These are phyloP conservation scores for Schizothorax lantsangensis DNA, from an alignment of 2,797 vertebrate genomes.

Conservation along the genomic window DNA sequence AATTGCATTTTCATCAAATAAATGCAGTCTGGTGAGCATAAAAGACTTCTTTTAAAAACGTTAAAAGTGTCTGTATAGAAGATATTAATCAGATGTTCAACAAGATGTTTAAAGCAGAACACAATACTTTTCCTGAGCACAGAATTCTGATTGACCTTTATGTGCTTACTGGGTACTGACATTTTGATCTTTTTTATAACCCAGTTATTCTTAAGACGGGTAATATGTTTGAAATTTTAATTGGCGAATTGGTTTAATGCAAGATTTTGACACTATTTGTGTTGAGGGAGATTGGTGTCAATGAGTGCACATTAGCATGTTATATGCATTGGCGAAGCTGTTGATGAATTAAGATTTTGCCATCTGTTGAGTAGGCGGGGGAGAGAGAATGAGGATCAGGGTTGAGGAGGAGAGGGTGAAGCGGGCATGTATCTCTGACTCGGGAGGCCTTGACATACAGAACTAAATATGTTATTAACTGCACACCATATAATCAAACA, in stretches of 20 bases:
- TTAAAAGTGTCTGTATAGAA: not conserved
- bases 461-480: conserved; percentile 23
- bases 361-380: conserved; percentile 69
- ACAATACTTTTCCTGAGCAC: not conserved
- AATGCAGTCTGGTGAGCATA: not conserved
- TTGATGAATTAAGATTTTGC: conserved; percentile 62
- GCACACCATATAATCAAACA: not conserved
- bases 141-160: not conserved
- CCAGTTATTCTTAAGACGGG: not conserved
- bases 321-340: conserved; percentile 31
- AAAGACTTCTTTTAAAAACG: no score
- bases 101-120: not conserved
- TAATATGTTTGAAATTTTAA: not conserved
- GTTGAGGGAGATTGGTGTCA: conserved; percentile 20
- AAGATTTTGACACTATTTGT: conserved; percentile 5
- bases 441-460: conserved; percentile 7
- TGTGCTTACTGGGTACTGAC: not conserved
- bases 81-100: not conserved
- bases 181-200: not conserved
- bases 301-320: conserved; percentile 44
- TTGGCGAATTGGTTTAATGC: not conserved
- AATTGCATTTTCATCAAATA: not conserved
- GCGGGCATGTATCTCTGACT: conserved; percentile 27
- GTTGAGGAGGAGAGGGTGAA: conserved; percentile 36
- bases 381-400: conserved; percentile 61